Conservation (phyloP, 2,888 invertebrate genomes). For the Dynastes hyllus region DNA sequence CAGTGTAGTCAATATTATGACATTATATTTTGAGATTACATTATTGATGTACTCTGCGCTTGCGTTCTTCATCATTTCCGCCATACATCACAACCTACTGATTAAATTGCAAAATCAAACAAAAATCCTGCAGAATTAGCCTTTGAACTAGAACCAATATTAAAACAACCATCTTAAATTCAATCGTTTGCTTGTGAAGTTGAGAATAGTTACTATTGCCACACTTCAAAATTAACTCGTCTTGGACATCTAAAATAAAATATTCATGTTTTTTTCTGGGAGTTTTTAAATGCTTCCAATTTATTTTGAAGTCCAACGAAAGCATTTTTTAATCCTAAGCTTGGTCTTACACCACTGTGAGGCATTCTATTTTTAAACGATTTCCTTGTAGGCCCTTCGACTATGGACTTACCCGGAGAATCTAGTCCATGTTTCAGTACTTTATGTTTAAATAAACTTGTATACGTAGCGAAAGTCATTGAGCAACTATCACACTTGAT, state of each 20-base stretch:
- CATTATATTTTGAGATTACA: too few relatives aligned
- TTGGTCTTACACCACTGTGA: constrained; percentile 49
- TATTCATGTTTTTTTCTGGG: constrained; percentile 34
- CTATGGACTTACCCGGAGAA: constrained; percentile 62
- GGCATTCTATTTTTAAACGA: constrained; percentile 24
- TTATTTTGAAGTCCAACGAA: constrained; percentile 49
- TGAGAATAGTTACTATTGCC: constrained; percentile 16
- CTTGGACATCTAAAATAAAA: neutral
- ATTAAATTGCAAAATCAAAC: too few relatives aligned
- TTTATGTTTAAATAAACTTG: constrained; percentile 61
- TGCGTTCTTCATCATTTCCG: too few relatives aligned
- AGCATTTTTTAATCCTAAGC: constrained; percentile 46
- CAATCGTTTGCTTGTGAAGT: neutral
- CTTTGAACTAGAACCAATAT: too few relatives aligned
- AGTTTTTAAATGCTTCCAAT: constrained; percentile 38
- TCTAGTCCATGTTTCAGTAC: constrained; percentile 62
- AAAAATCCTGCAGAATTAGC: too few relatives aligned
- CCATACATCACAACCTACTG: too few relatives aligned
- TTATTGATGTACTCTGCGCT: too few relatives aligned
- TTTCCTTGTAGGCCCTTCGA: neutral
- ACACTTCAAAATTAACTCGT: neutral
- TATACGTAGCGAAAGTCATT: constrained; percentile 61
- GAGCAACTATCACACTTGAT: constrained; percentile 63
- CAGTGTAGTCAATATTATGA: too few relatives aligned
- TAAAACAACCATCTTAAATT: too few relatives aligned